Evolutionary conservation across 2,888 invertebrate genomes (phyloP).

Genomic region (Eilema depressum): DNA sequence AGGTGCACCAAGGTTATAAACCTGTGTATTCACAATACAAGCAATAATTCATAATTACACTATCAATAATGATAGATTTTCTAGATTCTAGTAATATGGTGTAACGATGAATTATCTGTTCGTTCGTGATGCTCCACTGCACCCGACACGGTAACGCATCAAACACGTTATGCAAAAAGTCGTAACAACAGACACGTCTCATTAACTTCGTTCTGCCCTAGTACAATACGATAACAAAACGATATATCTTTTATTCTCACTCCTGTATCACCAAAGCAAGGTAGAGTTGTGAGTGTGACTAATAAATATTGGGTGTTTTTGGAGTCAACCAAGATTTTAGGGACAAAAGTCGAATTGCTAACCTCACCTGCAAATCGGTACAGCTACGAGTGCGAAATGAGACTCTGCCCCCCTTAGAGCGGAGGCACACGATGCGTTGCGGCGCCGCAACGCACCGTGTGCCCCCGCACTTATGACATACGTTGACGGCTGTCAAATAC

Average conservation of each 20-base stretch:
- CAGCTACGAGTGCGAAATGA: no score
- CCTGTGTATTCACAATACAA: neutral
- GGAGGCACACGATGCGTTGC: no score
- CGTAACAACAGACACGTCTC: neutral
- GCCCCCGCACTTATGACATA: no score
- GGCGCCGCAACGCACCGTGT: no score
- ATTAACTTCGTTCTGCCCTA: constrained; percentile 3
- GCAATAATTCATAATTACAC: neutral
- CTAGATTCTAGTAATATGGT: neutral
- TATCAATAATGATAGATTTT: neutral
- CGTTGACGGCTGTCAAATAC: no score
- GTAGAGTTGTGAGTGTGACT: no score
- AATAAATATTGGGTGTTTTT: no score
- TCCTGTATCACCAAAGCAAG: neutral
- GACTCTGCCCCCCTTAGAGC: no score
- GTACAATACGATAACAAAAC: neutral
- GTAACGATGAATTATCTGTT: constrained; percentile 1
- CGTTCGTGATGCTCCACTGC: constrained; percentile 2
- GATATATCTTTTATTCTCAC: neutral
- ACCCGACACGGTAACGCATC: neutral
- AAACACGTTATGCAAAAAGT: neutral
- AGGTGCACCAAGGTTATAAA: neutral
- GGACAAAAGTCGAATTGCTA: no score
- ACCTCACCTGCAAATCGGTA: no score
- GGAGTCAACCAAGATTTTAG: no score